phyloP scores from a whole-genome alignment of 2,888 invertebrate species.

The Glyphotaelius pellucidus region DNA sequence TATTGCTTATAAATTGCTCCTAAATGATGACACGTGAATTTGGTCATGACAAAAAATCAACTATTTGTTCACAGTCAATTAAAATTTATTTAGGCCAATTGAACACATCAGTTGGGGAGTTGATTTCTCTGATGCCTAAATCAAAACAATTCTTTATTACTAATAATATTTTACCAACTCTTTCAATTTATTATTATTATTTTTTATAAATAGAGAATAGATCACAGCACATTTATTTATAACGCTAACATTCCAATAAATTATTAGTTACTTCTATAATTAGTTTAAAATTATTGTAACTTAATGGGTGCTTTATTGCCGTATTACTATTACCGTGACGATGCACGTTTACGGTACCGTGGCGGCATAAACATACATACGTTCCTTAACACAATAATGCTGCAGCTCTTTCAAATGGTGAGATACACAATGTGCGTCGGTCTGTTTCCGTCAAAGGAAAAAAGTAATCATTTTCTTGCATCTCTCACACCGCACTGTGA shows the following conservation, averaged over 20 bases:
- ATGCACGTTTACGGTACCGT: too few relatives aligned
- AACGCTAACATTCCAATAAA: not conserved
- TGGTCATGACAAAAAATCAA: not conserved
- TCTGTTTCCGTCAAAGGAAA: too few relatives aligned
- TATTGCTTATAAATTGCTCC: not conserved
- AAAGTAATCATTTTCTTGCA: too few relatives aligned
- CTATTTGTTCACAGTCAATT: conserved; percentile 13
- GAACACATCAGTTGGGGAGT: not conserved
- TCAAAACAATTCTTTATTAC: not conserved
- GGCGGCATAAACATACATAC: too few relatives aligned
- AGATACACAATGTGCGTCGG: too few relatives aligned
- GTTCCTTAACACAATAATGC: too few relatives aligned
- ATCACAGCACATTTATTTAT: not conserved
- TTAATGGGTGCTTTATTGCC: not conserved
- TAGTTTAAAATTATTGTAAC: not conserved
- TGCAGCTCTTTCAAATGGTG: too few relatives aligned
- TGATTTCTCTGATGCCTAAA: not conserved
- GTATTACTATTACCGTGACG: too few relatives aligned
- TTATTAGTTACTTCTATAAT: not conserved
- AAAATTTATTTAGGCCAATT: conserved; percentile 9
- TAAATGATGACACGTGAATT: not conserved
- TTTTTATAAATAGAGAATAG: not conserved
- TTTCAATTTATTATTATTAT: not conserved
- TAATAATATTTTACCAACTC: not conserved
- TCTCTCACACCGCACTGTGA: too few relatives aligned